These are phyloP conservation scores for Parambassis ranga DNA, from an alignment of 2,797 vertebrate species.

Conservation along the genomic window DNA sequence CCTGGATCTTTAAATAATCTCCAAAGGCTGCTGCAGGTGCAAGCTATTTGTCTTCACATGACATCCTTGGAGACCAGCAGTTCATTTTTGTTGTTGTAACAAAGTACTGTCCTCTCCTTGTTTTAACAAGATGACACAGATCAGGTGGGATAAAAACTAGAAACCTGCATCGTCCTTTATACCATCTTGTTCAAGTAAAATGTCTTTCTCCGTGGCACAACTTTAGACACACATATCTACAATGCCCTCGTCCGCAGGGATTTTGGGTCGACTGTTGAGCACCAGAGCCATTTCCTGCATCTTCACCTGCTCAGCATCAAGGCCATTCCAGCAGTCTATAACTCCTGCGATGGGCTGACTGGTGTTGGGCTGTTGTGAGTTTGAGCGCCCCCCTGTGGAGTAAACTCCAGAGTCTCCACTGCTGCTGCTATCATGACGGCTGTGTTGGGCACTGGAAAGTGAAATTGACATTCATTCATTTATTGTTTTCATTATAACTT, in stretches of 20 bases:
- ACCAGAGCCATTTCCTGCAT: constrained; percentile 20
- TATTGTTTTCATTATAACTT: no score
- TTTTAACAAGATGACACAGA: no score
- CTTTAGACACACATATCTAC: constrained; percentile 46
- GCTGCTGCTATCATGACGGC: constrained; percentile 64
- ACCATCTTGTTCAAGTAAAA: no score
- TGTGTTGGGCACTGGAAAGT: constrained; percentile 41
- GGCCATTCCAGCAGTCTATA: background rate
- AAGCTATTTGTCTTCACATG: no score
- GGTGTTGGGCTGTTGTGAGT: background rate
- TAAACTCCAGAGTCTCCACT: constrained; percentile 76
- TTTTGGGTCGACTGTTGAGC: background rate
- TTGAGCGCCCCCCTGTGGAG: constrained; percentile 63
- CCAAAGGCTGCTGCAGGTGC: no score
- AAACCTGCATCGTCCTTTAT: no score
- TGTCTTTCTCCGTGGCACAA: background rate
- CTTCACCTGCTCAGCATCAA: constrained; percentile 19
- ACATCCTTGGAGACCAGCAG: no score
- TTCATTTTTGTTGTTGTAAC: no score
- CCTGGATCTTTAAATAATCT: no score
- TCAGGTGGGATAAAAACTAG: no score
- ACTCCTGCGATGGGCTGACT: fast-evolving
- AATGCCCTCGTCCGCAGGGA: constrained; percentile 27
- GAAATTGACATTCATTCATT: no score
- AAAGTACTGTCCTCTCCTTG: no score